Conservation (phyloP, 2,888 invertebrate genomes). For the Crocallis elinguaria region DNA sequence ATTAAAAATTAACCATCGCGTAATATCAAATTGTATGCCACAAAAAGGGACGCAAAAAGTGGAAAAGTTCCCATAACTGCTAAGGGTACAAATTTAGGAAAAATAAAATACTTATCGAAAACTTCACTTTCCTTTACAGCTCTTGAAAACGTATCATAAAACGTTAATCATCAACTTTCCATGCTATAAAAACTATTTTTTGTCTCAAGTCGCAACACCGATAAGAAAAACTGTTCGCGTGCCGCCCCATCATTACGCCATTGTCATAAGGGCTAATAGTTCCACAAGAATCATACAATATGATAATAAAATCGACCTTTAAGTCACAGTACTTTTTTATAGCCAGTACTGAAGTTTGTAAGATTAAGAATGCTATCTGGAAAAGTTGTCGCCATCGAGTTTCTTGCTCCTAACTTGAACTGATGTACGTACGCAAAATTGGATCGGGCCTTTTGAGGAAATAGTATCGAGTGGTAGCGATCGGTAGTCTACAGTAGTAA, state of each 20-base stretch:
- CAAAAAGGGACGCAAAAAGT: no score
- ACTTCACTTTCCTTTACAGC: constrained; percentile 30
- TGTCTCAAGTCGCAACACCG: constrained; percentile 46
- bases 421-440: no score
- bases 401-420: no score
- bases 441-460: no score
- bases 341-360: constrained; percentile 18
- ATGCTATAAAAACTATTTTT: constrained; percentile 42
- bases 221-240: constrained; percentile 78
- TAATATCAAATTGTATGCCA: no score
- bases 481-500: no score
- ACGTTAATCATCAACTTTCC: constrained; percentile 35
- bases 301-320: constrained; percentile 82
- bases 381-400: no score
- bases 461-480: no score
- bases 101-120: constrained; percentile 6
- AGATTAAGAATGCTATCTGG: no score
- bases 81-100: neutral
- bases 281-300: constrained; percentile 82
- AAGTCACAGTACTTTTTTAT: constrained; percentile 11
- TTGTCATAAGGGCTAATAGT: constrained; percentile 84
- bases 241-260: constrained; percentile 71
- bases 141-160: constrained; percentile 32
- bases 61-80: neutral
- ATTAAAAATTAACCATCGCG: no score